Evolutionary conservation across 2,113 vertebrate species (phyloP).

Genomic region (Cyanoderma ruficeps): DNA sequence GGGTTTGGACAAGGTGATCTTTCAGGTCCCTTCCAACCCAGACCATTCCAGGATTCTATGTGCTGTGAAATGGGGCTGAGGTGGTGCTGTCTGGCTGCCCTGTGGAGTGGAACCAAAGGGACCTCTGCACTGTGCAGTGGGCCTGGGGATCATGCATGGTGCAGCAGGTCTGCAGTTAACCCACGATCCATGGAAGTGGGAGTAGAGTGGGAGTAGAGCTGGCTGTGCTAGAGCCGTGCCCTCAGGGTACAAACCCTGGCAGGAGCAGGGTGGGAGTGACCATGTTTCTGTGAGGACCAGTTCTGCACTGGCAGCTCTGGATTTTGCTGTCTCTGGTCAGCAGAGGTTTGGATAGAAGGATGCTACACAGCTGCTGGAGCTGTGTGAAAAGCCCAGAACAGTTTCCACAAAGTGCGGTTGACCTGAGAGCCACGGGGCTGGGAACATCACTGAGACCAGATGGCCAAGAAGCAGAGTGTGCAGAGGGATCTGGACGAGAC

Average conservation of each 20-base stretch:
- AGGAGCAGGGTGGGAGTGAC: fast-evolving
- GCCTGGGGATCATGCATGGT: neutral
- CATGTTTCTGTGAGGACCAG: no score
- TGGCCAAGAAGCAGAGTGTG: neutral
- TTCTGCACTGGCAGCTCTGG: neutral
- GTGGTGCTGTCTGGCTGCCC: neutral
- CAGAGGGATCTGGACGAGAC: no score
- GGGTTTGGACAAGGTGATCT: neutral
- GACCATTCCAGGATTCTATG: neutral
- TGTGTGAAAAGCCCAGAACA: neutral
- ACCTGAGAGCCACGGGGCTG: neutral
- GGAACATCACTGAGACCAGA: neutral
- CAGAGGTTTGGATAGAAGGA: neutral
- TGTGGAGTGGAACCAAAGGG: neutral
- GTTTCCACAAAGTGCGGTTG: neutral
- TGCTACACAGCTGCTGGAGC: neutral
- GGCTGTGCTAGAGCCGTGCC: neutral
- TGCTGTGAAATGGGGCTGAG: neutral
- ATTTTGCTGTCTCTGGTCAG: neutral
- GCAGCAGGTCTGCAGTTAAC: neutral
- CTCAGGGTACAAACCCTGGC: neutral
- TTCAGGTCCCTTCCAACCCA: neutral
- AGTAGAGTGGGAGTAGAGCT: neutral
- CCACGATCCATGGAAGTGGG: neutral
- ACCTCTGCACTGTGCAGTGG: neutral